These are phyloP conservation scores for Serranus cabrilla DNA, from an alignment of 2,797 vertebrate genomes.

Conservation along the genomic window DNA sequence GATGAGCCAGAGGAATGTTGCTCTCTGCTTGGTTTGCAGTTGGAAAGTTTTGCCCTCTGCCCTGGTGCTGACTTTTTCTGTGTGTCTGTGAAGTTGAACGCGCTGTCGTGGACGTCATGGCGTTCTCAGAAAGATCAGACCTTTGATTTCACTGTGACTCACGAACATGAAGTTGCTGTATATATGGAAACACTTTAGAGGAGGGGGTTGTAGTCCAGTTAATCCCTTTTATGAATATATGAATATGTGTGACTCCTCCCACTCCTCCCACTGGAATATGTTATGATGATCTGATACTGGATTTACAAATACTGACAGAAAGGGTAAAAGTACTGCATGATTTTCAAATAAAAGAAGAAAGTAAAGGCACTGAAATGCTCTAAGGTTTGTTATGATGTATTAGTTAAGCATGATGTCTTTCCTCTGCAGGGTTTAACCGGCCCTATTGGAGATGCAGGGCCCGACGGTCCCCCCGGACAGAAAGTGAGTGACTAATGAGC, in stretches of 20 bases:
- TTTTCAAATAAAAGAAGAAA: not conserved
- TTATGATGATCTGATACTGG: slow-evolving; percentile 36
- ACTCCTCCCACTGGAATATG: slow-evolving; percentile 55
- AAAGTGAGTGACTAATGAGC: slow-evolving; percentile 90
- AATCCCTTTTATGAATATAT: slow-evolving; percentile 45
- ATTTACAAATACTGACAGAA: slow-evolving; percentile 5
- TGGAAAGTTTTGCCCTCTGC: slow-evolving; percentile 67
- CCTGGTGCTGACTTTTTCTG: slow-evolving; percentile 50
- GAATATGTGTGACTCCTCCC: slow-evolving; percentile 48
- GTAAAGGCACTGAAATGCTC: not conserved
- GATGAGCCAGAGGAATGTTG: slow-evolving; percentile 76
- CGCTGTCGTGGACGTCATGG: not conserved
- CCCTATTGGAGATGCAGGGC: slow-evolving; percentile 91
- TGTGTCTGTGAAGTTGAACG: slow-evolving; percentile 49
- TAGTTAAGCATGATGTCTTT: slow-evolving; percentile 57
- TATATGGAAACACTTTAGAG: slow-evolving; percentile 19
- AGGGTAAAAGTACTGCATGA: not conserved
- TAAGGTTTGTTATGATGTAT: slow-evolving; percentile 42
- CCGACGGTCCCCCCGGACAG: slow-evolving; percentile 90
- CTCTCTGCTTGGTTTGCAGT: slow-evolving; percentile 52
- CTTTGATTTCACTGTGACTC: slow-evolving; percentile 8
- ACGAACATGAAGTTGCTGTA: not conserved
- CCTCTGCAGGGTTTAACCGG: slow-evolving; percentile 93
- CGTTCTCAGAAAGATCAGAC: not conserved
- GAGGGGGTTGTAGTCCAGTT: slow-evolving; percentile 24